phyloP scores from a whole-genome alignment of 1,140 invertebrate genomes.

The Diachasma alloeum region DNA sequence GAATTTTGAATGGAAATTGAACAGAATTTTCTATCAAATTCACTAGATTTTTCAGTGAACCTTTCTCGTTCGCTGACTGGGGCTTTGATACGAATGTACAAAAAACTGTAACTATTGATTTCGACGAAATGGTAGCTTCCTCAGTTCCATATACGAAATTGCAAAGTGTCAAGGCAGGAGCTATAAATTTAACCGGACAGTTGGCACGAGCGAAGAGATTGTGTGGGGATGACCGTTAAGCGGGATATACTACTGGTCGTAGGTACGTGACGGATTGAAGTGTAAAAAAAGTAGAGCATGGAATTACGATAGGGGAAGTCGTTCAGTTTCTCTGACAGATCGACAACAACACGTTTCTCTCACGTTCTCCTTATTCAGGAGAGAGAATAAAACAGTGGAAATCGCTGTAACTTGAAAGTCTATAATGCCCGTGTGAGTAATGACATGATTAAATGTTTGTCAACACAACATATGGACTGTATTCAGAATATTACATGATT shows the following conservation, averaged over 20 bases:
- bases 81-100: not conserved
- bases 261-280: conserved; percentile 30
- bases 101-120: conserved; percentile 2
- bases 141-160: not conserved
- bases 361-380: not conserved
- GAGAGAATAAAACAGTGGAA: not conserved
- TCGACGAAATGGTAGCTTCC: not conserved
- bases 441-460: too few relatives aligned
- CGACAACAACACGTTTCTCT: not conserved
- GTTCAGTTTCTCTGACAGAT: not conserved
- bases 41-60: too few relatives aligned
- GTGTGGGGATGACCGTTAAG: conserved; percentile 29
- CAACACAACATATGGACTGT: too few relatives aligned
- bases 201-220: conserved; percentile 17
- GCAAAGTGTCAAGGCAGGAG: not conserved
- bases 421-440: too few relatives aligned
- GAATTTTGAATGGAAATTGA: too few relatives aligned
- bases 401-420: not conserved
- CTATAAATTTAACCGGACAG: conserved; percentile 29
- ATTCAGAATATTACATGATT: too few relatives aligned
- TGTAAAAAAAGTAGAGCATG: conserved; percentile 20
- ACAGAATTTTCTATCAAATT: too few relatives aligned
- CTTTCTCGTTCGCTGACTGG: too few relatives aligned
- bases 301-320: conserved; percentile 11
- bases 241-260: conserved; percentile 23